A percentile compares a stretch with the other conserved stretches of the same genome.
Evolutionary conservation across 53 echinoderm and acorn worm genomes (phyloP).

Genomic region (Glandiceps talaboti): DNA sequence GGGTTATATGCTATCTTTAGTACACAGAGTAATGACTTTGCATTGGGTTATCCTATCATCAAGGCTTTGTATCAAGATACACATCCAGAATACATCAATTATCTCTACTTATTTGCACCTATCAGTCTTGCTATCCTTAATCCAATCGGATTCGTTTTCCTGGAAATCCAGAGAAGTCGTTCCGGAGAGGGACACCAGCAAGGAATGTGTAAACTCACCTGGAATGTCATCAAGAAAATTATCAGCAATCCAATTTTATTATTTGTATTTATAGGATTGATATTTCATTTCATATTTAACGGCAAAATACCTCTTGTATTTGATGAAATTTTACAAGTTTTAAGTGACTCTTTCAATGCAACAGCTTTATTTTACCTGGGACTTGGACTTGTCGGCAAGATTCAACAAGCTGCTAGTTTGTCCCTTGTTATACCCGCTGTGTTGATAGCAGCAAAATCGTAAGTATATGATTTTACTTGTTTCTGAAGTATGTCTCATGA

Average conservation of each 20-base stretch:
- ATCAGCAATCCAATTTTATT: conserved; percentile 50
- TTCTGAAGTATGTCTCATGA: too few relatives aligned
- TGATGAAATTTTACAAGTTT: conserved; percentile 32
- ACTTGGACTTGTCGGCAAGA: conserved; percentile 59
- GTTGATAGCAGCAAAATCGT: conserved; percentile 66
- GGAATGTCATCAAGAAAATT: conserved; percentile 32
- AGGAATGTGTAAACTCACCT: background rate
- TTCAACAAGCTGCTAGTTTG: conserved; percentile 33
- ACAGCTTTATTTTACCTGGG: conserved; percentile 73
- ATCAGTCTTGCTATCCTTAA: conserved; percentile 62
- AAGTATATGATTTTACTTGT: conserved; percentile 22
- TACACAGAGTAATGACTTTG: conserved; percentile 92
- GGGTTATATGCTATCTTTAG: conserved; percentile 63
- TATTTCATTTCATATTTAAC: conserved; percentile 38
- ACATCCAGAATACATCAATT: conserved; percentile 60
- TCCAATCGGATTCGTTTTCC: conserved; percentile 61
- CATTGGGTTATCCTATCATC: conserved; percentile 82
- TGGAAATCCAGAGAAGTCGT: conserved; percentile 43
- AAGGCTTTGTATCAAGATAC: conserved; percentile 44
- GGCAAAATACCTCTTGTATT: conserved; percentile 35
- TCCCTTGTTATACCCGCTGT: conserved; percentile 43
- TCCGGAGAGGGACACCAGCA: background rate
- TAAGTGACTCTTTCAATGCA: conserved; percentile 56
- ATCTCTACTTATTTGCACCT: conserved; percentile 71
- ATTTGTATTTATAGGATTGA: conserved; percentile 42